A percentile compares a stretch with the other conserved stretches of the same genome.
phyloP scores from a whole-genome alignment of 2,113 vertebrate genomes.

The Leucopsar rothschildi region DNA sequence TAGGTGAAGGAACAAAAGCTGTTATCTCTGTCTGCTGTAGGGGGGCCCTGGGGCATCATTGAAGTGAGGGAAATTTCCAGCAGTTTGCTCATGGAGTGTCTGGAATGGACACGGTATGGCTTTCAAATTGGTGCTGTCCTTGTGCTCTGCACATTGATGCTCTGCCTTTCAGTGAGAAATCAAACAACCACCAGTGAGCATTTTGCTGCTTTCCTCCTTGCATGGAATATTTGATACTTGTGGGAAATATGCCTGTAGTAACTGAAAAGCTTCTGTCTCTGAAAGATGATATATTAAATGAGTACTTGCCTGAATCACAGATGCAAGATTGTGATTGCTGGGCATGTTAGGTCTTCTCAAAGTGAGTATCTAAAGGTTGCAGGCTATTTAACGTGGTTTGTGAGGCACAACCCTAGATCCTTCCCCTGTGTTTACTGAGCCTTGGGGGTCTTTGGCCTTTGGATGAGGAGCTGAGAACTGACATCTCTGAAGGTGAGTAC shows the following conservation, averaged over 20 bases:
- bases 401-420: background rate
- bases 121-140: background rate
- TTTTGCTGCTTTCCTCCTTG: background rate
- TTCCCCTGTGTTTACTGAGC: background rate
- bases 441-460: background rate
- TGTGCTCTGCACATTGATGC: background rate
- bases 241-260: background rate
- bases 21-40: background rate
- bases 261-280: background rate
- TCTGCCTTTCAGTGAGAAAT: background rate
- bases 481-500: background rate
- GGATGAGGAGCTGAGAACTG: background rate
- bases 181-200: background rate
- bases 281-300: background rate
- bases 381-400: background rate
- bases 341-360: conserved; percentile 31
- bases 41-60: background rate
- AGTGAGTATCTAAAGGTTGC: background rate
- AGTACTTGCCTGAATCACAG: conserved; percentile 6
- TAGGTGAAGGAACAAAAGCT: background rate
- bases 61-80: background rate
- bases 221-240: background rate
- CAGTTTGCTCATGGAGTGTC: background rate
- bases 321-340: background rate
- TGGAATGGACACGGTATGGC: background rate